phyloP scores from a whole-genome alignment of 2,888 invertebrate genomes.

The Nebria salina region DNA sequence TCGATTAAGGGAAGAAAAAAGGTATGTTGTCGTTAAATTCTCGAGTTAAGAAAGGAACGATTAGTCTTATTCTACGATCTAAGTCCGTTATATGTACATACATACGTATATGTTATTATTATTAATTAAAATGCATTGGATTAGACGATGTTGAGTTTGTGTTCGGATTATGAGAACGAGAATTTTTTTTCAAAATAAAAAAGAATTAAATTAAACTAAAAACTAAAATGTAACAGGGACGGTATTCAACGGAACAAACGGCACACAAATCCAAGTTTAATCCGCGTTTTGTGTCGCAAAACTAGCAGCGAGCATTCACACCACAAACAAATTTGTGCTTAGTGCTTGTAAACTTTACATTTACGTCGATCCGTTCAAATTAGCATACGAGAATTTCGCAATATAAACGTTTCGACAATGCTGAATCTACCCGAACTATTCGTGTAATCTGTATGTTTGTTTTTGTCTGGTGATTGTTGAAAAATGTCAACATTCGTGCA shows the following conservation, averaged over 20 bases:
- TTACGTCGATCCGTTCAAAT: slow-evolving; percentile 13
- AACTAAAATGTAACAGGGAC: not conserved
- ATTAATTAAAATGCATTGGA: no score
- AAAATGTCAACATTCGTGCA: slow-evolving; percentile 34
- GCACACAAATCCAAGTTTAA: slow-evolving; percentile 28
- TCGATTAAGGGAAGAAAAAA: not conserved
- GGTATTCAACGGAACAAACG: slow-evolving; percentile 19
- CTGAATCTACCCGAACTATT: not conserved
- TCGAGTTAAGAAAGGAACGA: no score
- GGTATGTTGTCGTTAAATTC: no score
- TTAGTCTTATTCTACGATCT: no score
- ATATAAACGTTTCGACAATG: slow-evolving; percentile 36
- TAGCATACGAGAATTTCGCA: slow-evolving; percentile 30
- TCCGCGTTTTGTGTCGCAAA: slow-evolving; percentile 18
- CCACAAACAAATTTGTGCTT: slow-evolving; percentile 35
- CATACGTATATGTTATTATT: no score
- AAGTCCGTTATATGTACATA: no score
- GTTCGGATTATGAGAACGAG: no score
- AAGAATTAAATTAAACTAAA: not conserved
- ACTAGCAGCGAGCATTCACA: not conserved
- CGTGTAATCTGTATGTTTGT: slow-evolving; percentile 22
- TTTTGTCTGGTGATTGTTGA: slow-evolving; percentile 20
- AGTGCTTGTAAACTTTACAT: slow-evolving; percentile 12
- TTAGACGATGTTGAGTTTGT: no score
- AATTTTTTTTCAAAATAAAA: not conserved